Conservation (phyloP, 1,140 invertebrate species). For the Cardiocondyla obscurior region DNA sequence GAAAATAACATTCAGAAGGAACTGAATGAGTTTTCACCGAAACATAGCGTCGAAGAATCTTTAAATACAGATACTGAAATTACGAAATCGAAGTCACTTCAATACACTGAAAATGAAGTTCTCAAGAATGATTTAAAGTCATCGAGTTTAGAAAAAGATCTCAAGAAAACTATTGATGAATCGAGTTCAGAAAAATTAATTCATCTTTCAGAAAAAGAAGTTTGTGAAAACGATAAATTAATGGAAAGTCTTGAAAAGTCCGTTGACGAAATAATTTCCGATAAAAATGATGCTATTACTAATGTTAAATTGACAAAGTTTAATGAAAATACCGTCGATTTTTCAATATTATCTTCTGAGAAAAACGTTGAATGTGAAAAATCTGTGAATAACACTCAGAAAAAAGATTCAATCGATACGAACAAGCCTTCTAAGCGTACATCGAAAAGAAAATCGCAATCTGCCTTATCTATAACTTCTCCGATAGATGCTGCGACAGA, state of each 20-base stretch:
- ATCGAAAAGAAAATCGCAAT: slow-evolving; percentile 14
- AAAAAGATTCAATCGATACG: neutral
- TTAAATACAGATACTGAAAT: neutral
- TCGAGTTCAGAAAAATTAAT: neutral
- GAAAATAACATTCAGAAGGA: slow-evolving; percentile 58
- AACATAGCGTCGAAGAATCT: neutral
- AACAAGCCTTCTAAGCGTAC: neutral
- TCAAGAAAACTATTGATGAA: neutral
- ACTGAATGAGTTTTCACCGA: neutral
- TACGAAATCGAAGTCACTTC: neutral
- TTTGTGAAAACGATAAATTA: neutral
- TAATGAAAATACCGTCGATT: neutral
- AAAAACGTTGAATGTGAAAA: neutral
- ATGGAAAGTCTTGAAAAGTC: neutral
- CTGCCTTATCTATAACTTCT: neutral
- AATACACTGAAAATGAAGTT: slow-evolving; percentile 65
- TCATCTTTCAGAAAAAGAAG: neutral
- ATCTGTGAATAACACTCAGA: neutral
- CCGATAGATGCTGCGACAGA: neutral
- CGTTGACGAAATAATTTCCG: neutral
- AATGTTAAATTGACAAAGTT: neutral
- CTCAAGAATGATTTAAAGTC: neutral
- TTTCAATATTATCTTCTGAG: neutral
- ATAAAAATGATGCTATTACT: neutral
- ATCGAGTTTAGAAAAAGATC: neutral